A percentile compares a stretch with the other conserved stretches of the same genome.
These are phyloP conservation scores for Drosophila tanythrix DNA, from an alignment of 2,888 invertebrate genomes.

Conservation along the genomic window DNA sequence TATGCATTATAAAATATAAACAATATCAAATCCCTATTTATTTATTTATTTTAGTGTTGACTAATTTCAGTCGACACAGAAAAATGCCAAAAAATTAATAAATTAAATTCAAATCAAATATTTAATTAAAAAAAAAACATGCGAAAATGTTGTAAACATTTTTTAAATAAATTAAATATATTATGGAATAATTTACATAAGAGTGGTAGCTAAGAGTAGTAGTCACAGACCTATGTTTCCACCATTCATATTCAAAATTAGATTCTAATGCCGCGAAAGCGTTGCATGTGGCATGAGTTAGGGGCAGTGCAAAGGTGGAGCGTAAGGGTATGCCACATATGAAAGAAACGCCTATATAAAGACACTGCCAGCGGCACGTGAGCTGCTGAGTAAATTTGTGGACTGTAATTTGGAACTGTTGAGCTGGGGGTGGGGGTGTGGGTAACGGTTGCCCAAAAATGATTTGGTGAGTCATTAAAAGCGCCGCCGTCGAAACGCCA, in stretches of 20 bases:
- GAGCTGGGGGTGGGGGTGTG: not conserved
- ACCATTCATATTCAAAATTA: not conserved
- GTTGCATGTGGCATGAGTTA: not conserved
- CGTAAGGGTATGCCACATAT: slow-evolving; percentile 11
- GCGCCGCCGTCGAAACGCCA: slow-evolving; percentile 59
- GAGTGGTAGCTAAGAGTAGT: too few species aligned
- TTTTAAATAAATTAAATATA: not conserved
- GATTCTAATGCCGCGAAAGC: not conserved
- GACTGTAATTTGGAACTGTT: not conserved
- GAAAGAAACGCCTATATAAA: slow-evolving; percentile 63
- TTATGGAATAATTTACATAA: not conserved
- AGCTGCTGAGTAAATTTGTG: slow-evolving; percentile 27
- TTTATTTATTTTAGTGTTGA: not conserved
- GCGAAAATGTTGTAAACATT: not conserved
- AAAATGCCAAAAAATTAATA: not conserved
- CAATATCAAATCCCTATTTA: not conserved
- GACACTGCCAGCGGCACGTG: slow-evolving; percentile 63
- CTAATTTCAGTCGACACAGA: too few species aligned
- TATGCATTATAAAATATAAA: not conserved
- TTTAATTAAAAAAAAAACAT: not conserved
- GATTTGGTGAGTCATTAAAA: slow-evolving; percentile 72
- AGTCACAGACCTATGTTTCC: too few species aligned
- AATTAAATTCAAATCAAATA: not conserved
- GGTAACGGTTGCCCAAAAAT: slow-evolving; percentile 9
- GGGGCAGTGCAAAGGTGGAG: not conserved